A percentile compares a stretch with the other conserved stretches of the same genome.
These are phyloP conservation scores for Cancer borealis DNA, from an alignment of 2,888 invertebrate species.

Conservation along the genomic window DNA sequence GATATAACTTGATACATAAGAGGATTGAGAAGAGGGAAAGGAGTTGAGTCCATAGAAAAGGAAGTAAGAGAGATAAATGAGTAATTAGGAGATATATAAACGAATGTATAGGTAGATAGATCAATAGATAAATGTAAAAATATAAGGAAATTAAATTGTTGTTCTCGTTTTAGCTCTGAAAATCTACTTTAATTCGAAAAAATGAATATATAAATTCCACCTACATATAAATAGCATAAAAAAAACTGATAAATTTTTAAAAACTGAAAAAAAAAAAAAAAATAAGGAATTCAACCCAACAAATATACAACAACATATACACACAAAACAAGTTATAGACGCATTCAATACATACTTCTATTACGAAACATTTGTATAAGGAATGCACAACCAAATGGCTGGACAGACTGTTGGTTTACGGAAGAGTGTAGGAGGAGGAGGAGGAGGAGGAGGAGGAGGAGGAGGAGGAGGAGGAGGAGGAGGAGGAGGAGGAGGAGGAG, in stretches of 20 bases:
- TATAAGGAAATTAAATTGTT: too few species aligned
- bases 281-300: too few species aligned
- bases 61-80: neutral
- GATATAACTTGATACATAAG: neutral
- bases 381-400: neutral
- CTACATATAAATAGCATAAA: too few species aligned
- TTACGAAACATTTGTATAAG: neutral
- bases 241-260: too few species aligned
- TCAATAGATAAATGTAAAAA: too few species aligned
- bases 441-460: conserved; percentile 14
- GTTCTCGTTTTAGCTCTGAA: too few species aligned
- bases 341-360: neutral
- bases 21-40: neutral
- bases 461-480: conserved; percentile 33
- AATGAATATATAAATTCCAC: too few species aligned
- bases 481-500: conserved; percentile 4
- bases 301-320: too few species aligned
- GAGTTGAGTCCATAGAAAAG: neutral
- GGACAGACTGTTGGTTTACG: neutral
- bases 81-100: neutral
- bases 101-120: too few species aligned
- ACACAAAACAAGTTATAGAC: too few species aligned
- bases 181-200: too few species aligned
- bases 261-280: too few species aligned
- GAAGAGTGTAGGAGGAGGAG: neutral